phyloP scores from a whole-genome alignment of 2,888 invertebrate genomes.

The Coenonympha glycerion region DNA sequence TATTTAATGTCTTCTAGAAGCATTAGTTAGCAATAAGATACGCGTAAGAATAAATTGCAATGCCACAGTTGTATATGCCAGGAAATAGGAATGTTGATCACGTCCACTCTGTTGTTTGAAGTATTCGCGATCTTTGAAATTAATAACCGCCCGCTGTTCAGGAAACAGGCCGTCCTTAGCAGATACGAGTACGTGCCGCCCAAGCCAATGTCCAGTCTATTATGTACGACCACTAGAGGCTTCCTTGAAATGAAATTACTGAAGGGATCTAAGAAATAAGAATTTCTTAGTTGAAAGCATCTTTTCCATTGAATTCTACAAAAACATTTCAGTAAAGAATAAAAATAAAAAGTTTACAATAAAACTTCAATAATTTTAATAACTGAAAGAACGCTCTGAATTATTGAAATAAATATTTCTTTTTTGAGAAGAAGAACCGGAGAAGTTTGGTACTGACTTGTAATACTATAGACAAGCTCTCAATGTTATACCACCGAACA shows the following conservation, averaged over 20 bases:
- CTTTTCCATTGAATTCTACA: background rate
- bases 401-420: too few relatives aligned
- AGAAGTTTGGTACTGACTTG: too few relatives aligned
- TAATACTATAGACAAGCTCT: too few relatives aligned
- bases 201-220: conserved; percentile 10
- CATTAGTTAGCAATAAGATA: too few relatives aligned
- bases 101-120: conserved; percentile 13
- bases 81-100: conserved; percentile 12
- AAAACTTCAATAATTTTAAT: background rate
- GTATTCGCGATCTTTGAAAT: conserved; percentile 15
- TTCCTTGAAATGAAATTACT: conserved; percentile 12
- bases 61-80: background rate
- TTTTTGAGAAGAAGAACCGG: too few relatives aligned
- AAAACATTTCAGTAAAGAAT: background rate
- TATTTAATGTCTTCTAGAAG: background rate
- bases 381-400: too few relatives aligned
- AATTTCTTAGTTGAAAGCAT: conserved; percentile 2
- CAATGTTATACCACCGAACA: too few relatives aligned
- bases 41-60: too few relatives aligned
- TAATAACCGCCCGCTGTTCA: conserved; percentile 17
- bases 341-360: too few relatives aligned
- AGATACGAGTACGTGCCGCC: conserved; percentile 18
- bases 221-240: background rate
- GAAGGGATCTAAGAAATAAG: background rate
- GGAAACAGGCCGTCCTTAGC: conserved; percentile 10